These are phyloP conservation scores for Atractosteus spatula DNA, from an alignment of 2,113 vertebrate species.

Conservation along the genomic window DNA sequence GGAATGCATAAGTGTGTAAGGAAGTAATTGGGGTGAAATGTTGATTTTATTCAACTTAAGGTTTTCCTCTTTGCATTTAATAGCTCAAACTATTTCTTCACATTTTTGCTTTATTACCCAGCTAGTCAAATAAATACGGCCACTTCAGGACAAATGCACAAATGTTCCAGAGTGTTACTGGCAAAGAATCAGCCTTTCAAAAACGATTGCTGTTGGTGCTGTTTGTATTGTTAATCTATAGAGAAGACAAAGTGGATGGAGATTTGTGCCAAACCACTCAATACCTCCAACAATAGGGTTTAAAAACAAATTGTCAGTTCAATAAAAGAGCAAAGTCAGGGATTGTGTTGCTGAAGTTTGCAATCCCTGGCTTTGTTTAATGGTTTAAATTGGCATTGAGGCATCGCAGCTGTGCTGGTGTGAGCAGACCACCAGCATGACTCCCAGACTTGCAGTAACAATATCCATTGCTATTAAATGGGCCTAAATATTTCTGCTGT, in stretches of 20 bases:
- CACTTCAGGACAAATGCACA: neutral
- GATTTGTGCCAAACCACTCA: conserved; percentile 3
- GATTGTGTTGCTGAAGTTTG: neutral
- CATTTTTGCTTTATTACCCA: no score
- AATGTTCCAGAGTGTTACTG: neutral
- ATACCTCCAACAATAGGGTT: neutral
- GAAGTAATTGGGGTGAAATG: no score
- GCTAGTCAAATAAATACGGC: neutral
- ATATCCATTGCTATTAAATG: no score
- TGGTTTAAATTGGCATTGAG: no score
- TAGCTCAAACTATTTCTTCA: no score
- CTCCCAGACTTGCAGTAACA: no score
- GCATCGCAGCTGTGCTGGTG: no score
- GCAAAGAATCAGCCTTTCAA: conserved; percentile 1
- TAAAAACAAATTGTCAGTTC: conserved; percentile 3
- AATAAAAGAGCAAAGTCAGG: conserved; percentile 7
- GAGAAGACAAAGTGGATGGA: conserved; percentile 7
- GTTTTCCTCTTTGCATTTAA: no score
- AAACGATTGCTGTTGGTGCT: conserved; percentile 9
- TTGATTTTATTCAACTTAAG: no score
- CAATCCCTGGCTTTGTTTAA: neutral
- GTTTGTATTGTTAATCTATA: conserved; percentile 12
- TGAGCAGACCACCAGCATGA: no score
- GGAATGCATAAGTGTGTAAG: no score
- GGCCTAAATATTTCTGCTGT: no score